phyloP scores from a whole-genome alignment of 2,888 invertebrate genomes.

The Drosophila siamana region DNA sequence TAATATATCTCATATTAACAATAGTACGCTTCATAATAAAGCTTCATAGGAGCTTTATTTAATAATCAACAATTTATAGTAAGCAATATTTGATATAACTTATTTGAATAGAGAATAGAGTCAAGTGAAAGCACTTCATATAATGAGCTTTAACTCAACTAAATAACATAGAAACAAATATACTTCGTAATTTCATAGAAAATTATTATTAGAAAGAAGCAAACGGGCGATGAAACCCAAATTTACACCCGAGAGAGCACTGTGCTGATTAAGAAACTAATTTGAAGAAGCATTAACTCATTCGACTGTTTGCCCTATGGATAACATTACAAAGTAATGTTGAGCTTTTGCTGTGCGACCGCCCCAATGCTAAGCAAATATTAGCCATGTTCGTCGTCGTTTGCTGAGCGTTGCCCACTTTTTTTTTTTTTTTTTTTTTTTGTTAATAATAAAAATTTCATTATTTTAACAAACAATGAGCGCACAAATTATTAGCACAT shows the following conservation, averaged over 20 bases:
- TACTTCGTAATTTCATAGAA: not conserved
- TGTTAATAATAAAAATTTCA: constrained; percentile 78
- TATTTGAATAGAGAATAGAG: no score
- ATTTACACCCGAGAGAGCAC: constrained; percentile 20
- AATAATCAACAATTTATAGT: no score
- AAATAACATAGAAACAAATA: no score
- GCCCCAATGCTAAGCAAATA: constrained; percentile 66
- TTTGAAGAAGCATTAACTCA: constrained; percentile 46
- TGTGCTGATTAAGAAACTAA: constrained; percentile 66
- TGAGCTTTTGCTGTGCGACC: constrained; percentile 45
- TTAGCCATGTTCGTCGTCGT: constrained; percentile 52
- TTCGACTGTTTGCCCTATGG: constrained; percentile 56
- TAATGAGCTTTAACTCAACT: no score
- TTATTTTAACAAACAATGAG: constrained; percentile 69
- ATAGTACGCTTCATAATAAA: no score
- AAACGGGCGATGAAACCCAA: not conserved
- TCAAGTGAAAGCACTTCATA: no score
- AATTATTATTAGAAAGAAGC: not conserved
- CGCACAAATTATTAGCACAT: constrained; percentile 56
- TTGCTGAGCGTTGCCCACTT: constrained; percentile 51
- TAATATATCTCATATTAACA: no score
- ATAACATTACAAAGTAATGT: constrained; percentile 62
- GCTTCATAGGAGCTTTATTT: no score
- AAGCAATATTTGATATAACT: no score
- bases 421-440: no score